A percentile compares a stretch with the other conserved stretches of the same genome.
These are phyloP conservation scores for Ormyrus nitidulus DNA, from an alignment of 2,888 invertebrate species.

Conservation along the genomic window DNA sequence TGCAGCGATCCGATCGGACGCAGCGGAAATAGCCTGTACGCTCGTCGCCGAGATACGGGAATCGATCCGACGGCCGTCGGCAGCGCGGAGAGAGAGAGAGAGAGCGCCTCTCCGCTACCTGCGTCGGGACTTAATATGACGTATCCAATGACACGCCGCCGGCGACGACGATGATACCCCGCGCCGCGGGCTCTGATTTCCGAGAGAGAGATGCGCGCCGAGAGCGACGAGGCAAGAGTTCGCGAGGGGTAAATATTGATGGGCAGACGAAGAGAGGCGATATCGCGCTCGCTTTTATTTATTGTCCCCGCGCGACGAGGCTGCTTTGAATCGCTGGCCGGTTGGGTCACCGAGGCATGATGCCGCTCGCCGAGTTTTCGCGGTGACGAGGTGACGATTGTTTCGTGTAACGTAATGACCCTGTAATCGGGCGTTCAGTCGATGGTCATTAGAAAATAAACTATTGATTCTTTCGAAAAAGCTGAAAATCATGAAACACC, in stretches of 20 bases:
- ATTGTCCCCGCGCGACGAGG: not conserved
- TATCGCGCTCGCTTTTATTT: not conserved
- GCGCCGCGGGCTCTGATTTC: not conserved
- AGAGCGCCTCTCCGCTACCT: not conserved
- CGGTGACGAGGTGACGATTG: too few species aligned
- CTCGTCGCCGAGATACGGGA: constrained; percentile 28
- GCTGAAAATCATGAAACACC: too few species aligned
- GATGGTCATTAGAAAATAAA: too few species aligned
- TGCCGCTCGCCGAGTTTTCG: too few species aligned
- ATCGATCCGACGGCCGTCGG: constrained; percentile 46
- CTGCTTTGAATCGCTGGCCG: not conserved
- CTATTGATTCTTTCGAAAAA: too few species aligned
- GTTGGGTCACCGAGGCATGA: too few species aligned
- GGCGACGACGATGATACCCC: constrained; percentile 51
- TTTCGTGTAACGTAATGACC: too few species aligned
- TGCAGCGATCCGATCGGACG: constrained; percentile 44
- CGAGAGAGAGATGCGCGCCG: not conserved
- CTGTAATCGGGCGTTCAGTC: too few species aligned
- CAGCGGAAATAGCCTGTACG: constrained; percentile 33
- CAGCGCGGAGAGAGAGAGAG: constrained; percentile 36
- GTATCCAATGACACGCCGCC: constrained; percentile 59
- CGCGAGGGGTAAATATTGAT: too few species aligned
- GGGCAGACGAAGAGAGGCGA: too few species aligned
- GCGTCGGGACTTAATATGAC: constrained; percentile 58
- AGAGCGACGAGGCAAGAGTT: too few species aligned